These are phyloP conservation scores for Hipposideros armiger DNA, from an alignment of 2,113 vertebrate genomes.

Conservation along the genomic window DNA sequence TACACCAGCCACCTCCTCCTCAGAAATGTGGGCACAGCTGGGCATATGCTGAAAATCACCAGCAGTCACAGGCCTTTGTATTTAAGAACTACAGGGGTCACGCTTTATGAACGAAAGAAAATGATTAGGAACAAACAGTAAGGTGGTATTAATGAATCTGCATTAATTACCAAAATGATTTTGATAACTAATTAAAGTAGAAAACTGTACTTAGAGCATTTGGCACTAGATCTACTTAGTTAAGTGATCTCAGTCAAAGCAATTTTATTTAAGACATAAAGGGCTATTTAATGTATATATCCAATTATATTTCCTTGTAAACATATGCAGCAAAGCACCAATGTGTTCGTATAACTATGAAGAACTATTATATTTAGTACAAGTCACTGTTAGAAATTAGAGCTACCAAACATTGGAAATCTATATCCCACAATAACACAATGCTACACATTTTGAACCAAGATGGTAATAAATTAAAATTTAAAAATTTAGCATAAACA, in stretches of 20 bases:
- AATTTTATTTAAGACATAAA: slow-evolving; percentile 1
- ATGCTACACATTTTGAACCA: background rate
- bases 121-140: background rate
- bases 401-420: background rate
- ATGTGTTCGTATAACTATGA: background rate
- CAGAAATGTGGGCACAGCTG: background rate
- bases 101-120: background rate
- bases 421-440: background rate
- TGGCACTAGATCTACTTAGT: background rate
- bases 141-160: background rate
- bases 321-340: background rate
- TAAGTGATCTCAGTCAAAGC: background rate
- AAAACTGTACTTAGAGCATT: slow-evolving; percentile 20
- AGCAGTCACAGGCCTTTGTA: rapidly evolving
- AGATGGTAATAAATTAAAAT: background rate
- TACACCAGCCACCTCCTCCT: rapidly evolving
- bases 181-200: slow-evolving; percentile 11
- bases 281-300: background rate
- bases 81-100: background rate
- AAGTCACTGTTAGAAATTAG: background rate
- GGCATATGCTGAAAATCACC: background rate
- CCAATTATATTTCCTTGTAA: background rate
- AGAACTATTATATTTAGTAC: background rate
- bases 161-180: background rate
- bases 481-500: background rate